A percentile compares a stretch with the other conserved stretches of the same genome.
phyloP scores from a whole-genome alignment of 2,888 invertebrate species.

The Macropis europaea region DNA sequence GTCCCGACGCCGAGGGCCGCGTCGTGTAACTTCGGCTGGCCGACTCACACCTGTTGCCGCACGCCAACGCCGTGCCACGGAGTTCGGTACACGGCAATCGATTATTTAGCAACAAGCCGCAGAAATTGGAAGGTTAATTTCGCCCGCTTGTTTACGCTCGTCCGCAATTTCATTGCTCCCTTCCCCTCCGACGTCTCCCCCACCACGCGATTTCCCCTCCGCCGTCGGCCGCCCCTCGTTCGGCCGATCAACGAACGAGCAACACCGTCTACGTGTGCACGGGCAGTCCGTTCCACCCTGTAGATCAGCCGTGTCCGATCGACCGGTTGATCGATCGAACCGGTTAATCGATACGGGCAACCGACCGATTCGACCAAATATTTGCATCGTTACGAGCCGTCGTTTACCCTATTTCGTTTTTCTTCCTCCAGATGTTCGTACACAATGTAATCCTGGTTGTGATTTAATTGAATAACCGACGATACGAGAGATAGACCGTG shows the following conservation, averaged over 20 bases:
- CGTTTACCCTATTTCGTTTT: not conserved
- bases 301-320: conserved; percentile 32
- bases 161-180: conserved; percentile 68
- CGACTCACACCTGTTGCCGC: conserved; percentile 73
- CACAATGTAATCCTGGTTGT: not conserved
- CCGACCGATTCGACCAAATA: not conserved
- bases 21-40: conserved; percentile 63
- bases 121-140: conserved; percentile 76
- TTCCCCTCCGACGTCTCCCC: conserved; percentile 9
- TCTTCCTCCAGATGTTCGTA: not conserved
- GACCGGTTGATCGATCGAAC: conserved; percentile 27
- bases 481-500: not conserved
- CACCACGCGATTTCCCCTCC: not conserved
- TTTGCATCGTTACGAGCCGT: not conserved
- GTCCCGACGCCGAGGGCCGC: conserved; percentile 25
- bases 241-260: no score
- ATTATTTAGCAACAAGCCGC: conserved; percentile 76
- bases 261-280: no score
- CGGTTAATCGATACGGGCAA: conserved; percentile 9
- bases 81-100: conserved; percentile 71
- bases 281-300: conserved; percentile 26
- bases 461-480: conserved; percentile 13
- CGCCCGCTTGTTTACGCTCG: conserved; percentile 71
- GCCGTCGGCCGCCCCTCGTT: not conserved
- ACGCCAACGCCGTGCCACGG: conserved; percentile 56